Evolutionary conservation across 2,888 invertebrate genomes (phyloP), one percentile per base, ranked within the genome.

Genomic region (Acanthococcus lagerstroemiae): DNA sequence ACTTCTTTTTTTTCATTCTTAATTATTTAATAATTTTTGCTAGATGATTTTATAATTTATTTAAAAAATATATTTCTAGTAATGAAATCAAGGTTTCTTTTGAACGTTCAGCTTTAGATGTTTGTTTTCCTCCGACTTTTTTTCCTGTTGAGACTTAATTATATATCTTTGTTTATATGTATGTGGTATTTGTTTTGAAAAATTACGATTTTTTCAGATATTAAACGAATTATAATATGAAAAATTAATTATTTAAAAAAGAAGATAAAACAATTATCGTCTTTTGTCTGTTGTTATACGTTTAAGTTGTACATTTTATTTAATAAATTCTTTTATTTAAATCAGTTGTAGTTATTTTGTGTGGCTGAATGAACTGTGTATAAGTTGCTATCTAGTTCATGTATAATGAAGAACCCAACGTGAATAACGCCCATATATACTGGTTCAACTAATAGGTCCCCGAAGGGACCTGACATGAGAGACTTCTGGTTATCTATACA

Each of bases 251-350:
- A 22, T 22, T 7, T 12, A 9, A 24, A 52, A 52, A 52, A 52
- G 52, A 63, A 22, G 37, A 55, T 55, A 17, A 61, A 61, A 27
- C 26, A 50, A 61, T 61, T 52, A 52, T 52, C n/a, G n/a, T 63
- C 52, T 63, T 63, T 63, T 54, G 27, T 52, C 63, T 63, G 63
- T 63, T 63, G 63, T 50, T 63, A 63, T 63, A 48, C 48, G 37
- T 63, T 9, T 63, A 63, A 63, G 63, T 37, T 63, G 63, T 63
- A 63, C 22, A 63, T 63, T 63, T 52, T 54, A 63, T 63, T 63
- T 63, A 63, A 63, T 63, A 63, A 63, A 63, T 58, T 63, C 63
- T 63, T 63, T 63, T 63, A 63, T 63, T 63, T 44, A 63, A 61
- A 63, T 21, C n/a, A n/a, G n/a, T n/a, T n/a, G n/a, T n/a, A n/a